Evolutionary conservation across 2,797 vertebrate species (phyloP).

Genomic region (Thripadectes ignobilis): DNA sequence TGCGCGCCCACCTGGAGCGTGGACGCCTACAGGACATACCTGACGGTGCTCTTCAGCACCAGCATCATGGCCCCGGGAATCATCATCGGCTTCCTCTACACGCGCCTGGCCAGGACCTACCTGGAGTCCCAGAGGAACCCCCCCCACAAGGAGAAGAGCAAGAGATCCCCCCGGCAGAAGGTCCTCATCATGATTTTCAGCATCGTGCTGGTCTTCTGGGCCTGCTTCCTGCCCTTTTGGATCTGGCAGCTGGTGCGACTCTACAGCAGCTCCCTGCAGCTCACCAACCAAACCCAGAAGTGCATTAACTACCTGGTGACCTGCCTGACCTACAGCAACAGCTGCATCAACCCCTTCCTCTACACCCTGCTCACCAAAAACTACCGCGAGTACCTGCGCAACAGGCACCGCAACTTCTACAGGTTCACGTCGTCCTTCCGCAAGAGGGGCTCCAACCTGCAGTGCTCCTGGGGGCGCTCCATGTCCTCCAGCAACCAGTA

Average conservation of each 20-base stretch:
- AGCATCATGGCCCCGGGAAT: conserved; percentile 92
- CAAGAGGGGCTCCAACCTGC: conserved; percentile 85
- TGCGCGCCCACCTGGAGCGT: conserved; percentile 89
- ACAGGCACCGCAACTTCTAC: conserved; percentile 88
- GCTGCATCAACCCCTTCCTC: conserved; percentile 94
- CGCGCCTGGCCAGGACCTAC: conserved; percentile 86
- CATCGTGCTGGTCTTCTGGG: conserved; percentile 92
- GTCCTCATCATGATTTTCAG: conserved; percentile 91
- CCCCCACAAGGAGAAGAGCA: conserved; percentile 76
- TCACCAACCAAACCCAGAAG: conserved; percentile 86
- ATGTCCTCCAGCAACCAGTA: conserved; percentile 88
- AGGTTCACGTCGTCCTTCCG: conserved; percentile 89
- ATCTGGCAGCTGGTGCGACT: conserved; percentile 91
- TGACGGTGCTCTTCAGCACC: conserved; percentile 89
- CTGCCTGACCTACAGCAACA: conserved; percentile 94
- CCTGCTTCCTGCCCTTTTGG: conserved; percentile 92
- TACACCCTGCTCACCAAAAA: conserved; percentile 94
- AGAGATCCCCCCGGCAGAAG: conserved; percentile 86
- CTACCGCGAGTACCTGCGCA: conserved; percentile 91
- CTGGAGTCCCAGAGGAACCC: conserved; percentile 84
- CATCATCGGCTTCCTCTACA: conserved; percentile 88
- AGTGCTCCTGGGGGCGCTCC: conserved; percentile 86
- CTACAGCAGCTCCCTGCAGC: conserved; percentile 82
- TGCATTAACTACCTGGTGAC: conserved; percentile 93
- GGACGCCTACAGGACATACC: conserved; percentile 85